Evolutionary conservation across 2,113 vertebrate species (phyloP).

Genomic region (Promerops cafer): DNA sequence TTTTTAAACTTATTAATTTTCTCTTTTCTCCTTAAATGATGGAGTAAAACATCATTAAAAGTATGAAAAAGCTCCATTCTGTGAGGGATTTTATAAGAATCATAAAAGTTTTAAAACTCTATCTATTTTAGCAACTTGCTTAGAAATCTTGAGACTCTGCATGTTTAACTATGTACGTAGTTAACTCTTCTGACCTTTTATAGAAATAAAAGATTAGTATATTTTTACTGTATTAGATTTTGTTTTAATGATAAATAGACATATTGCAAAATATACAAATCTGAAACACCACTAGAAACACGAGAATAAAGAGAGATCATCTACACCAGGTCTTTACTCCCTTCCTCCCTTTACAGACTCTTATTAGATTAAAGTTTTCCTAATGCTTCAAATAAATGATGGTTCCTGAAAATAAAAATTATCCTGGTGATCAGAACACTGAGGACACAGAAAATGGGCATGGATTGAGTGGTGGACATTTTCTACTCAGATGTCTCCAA

Average conservation of each 20-base stretch:
- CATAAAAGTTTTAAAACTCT: neutral
- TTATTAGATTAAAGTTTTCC: neutral
- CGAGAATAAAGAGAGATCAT: neutral
- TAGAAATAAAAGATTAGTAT: neutral
- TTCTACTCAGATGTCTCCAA: neutral
- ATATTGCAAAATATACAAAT: neutral
- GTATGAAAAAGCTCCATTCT: neutral
- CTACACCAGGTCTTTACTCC: neutral
- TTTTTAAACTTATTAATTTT: neutral
- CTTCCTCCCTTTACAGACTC: neutral
- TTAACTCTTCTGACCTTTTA: neutral
- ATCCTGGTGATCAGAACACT: neutral
- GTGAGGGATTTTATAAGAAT: neutral
- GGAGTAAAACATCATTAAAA: neutral
- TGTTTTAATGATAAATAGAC: neutral
- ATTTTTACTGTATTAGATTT: neutral
- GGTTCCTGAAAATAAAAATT: neutral
- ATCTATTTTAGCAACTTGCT: neutral
- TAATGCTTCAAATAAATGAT: neutral
- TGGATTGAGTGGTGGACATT: neutral
- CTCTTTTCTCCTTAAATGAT: neutral
- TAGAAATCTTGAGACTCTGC: neutral
- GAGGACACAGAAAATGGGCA: neutral
- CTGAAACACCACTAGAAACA: neutral
- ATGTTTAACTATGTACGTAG: neutral